Conservation (phyloP, 2,113 vertebrate species). For the Myodes glareolus region DNA sequence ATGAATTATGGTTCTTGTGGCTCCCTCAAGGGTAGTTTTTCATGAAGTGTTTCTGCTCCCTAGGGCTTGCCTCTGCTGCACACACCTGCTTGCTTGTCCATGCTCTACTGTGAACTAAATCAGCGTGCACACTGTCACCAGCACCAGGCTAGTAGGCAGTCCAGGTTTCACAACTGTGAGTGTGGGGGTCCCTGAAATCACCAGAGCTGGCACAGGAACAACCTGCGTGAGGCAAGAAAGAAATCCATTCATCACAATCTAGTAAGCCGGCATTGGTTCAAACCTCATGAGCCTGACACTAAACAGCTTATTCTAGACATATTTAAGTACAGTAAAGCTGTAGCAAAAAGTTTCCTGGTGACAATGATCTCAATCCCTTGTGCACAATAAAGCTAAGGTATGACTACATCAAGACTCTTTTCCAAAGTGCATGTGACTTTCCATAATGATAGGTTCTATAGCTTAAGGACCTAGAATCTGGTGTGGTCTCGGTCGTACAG, state of each 20-base stretch:
- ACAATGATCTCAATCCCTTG: not conserved
- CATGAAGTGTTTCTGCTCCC: not conserved
- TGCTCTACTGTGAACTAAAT: not conserved
- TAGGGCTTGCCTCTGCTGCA: not conserved
- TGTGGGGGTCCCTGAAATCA: not conserved
- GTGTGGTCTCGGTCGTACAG: not conserved
- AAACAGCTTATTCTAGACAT: not conserved
- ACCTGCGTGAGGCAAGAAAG: not conserved
- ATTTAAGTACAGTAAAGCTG: not conserved
- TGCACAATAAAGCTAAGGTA: not conserved
- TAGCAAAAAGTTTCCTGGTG: not conserved
- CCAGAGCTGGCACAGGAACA: not conserved
- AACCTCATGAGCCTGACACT: not conserved
- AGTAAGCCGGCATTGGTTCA: not conserved
- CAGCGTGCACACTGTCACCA: too few species aligned
- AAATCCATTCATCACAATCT: not conserved
- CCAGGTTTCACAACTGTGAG: not conserved
- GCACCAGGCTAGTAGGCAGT: not conserved
- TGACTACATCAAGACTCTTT: not conserved
- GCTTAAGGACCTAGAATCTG: not conserved
- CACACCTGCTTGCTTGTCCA: not conserved
- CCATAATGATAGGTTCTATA: not conserved
- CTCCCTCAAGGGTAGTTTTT: not conserved
- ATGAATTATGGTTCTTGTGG: not conserved
- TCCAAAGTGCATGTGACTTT: not conserved